Conservation (phyloP, 2,888 invertebrate genomes). For the Aphidius colemani region DNA sequence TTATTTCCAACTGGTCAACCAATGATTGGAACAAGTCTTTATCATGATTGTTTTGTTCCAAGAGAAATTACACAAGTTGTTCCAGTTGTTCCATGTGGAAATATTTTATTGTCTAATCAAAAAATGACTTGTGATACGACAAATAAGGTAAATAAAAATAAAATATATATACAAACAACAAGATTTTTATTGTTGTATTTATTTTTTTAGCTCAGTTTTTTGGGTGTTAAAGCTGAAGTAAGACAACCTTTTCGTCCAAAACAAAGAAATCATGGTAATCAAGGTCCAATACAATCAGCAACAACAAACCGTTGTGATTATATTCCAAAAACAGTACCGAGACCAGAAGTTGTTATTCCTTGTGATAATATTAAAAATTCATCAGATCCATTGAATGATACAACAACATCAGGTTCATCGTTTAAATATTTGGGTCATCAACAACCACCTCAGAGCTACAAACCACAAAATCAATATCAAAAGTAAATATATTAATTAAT, state of each 20-base stretch:
- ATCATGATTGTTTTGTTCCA: conserved; percentile 50
- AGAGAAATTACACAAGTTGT: conserved; percentile 32
- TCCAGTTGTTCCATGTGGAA: conserved; percentile 44
- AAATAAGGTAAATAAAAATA: conserved; percentile 47
- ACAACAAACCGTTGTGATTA: conserved; percentile 54
- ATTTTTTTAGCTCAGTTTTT: conserved; percentile 52
- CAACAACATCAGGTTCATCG: conserved; percentile 51
- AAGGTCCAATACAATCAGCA: conserved; percentile 50
- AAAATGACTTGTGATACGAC: conserved; percentile 54
- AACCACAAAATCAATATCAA: conserved; percentile 45
- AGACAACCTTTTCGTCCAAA: conserved; percentile 49
- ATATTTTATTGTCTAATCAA: conserved; percentile 43
- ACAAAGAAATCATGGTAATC: conserved; percentile 43
- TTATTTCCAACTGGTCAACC: conserved; percentile 21
- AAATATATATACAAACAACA: background rate
- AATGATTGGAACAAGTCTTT: conserved; percentile 36
- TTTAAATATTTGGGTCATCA: conserved; percentile 48
- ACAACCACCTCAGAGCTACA: conserved; percentile 47
- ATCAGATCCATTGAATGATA: conserved; percentile 47
- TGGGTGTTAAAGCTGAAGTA: conserved; percentile 46
- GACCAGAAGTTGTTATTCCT: conserved; percentile 47
- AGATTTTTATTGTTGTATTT: background rate
- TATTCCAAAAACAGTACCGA: conserved; percentile 42
- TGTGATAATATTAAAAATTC: conserved; percentile 49
- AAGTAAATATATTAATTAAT: conserved; percentile 38